phyloP scores from a whole-genome alignment of 2,888 invertebrate genomes.

The Lasioglossum vierecki region DNA sequence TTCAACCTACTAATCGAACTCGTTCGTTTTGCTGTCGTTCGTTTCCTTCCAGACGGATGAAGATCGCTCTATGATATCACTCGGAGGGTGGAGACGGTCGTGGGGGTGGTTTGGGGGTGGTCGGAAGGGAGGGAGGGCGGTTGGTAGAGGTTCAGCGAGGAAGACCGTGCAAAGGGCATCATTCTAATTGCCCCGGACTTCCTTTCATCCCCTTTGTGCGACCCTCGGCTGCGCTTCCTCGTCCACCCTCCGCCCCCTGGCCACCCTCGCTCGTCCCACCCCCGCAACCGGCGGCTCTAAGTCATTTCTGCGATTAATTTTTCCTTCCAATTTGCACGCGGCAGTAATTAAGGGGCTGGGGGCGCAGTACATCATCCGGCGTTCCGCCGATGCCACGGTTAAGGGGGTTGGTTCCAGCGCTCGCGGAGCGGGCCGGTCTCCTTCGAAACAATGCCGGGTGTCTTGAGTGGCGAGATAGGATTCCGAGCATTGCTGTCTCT shows the following conservation, averaged over 20 bases:
- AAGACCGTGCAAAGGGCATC: conserved; percentile 81
- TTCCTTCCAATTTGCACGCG: conserved; percentile 85
- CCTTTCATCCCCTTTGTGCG: conserved; percentile 84
- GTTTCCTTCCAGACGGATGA: conserved; percentile 13
- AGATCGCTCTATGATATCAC: conserved; percentile 29
- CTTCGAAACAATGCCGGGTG: conserved; percentile 80
- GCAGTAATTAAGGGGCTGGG: conserved; percentile 84
- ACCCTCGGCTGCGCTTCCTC: conserved; percentile 82
- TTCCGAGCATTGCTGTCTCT: conserved; percentile 46
- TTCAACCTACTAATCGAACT: neutral
- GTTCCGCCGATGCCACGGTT: conserved; percentile 66
- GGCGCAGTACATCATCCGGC: conserved; percentile 80
- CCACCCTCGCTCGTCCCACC: conserved; percentile 60
- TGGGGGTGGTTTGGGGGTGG: neutral
- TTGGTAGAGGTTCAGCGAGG: conserved; percentile 66
- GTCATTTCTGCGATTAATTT: conserved; percentile 85
- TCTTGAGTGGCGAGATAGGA: conserved; percentile 70
- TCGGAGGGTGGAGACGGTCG: conserved; percentile 19
- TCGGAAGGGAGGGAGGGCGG: neutral
- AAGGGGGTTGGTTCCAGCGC: conserved; percentile 68
- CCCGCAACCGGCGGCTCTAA: conserved; percentile 79
- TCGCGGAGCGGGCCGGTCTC: conserved; percentile 71
- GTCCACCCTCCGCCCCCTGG: conserved; percentile 68
- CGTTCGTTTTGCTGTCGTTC: neutral
- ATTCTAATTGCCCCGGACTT: conserved; percentile 84